Percentiles rank a stretch among this genome's conserved stretches.
Conservation (phyloP, 2,888 invertebrate species). For the Drosophila mimica region DNA sequence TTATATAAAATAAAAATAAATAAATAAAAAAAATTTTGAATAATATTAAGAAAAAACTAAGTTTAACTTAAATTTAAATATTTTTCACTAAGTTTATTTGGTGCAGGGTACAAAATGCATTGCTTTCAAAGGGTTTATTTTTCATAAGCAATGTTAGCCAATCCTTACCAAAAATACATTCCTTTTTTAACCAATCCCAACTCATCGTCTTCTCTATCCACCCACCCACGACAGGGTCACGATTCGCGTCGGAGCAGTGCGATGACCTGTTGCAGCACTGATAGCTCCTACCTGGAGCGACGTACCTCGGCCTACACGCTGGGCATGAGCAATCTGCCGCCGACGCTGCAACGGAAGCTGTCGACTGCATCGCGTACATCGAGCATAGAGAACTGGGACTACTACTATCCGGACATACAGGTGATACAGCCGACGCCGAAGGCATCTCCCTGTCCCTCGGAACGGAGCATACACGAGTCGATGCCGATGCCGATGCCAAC, state of each 20-base stretch:
- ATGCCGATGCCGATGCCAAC: slow-evolving; percentile 21
- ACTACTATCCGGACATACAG: slow-evolving; percentile 88
- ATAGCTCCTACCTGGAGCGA: slow-evolving; percentile 92
- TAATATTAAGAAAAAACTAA: too few species aligned
- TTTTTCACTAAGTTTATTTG: too few species aligned
- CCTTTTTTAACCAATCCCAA: background rate
- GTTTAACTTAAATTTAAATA: too few species aligned
- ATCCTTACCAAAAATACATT: too few species aligned
- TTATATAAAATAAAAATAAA: too few species aligned
- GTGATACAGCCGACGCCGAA: slow-evolving; percentile 93
- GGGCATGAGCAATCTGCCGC: slow-evolving; percentile 88
- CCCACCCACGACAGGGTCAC: slow-evolving; percentile 75
- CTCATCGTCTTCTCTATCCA: slow-evolving; percentile 7
- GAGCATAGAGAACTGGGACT: slow-evolving; percentile 86
- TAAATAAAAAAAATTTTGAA: too few species aligned
- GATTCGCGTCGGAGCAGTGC: slow-evolving; percentile 90
- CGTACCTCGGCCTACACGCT: slow-evolving; percentile 92
- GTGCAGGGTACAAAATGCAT: too few species aligned
- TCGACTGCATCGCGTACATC: slow-evolving; percentile 83
- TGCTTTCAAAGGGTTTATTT: too few species aligned
- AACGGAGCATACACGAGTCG: slow-evolving; percentile 83
- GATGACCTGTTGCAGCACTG: slow-evolving; percentile 93
- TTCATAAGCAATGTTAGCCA: too few species aligned
- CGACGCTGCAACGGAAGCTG: slow-evolving; percentile 83
- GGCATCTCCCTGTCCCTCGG: slow-evolving; percentile 92